Percentiles rank a stretch among this genome's conserved stretches.
These are phyloP conservation scores for Penaeus vannamei DNA, from an alignment of 1,140 invertebrate species.

Conservation along the genomic window DNA sequence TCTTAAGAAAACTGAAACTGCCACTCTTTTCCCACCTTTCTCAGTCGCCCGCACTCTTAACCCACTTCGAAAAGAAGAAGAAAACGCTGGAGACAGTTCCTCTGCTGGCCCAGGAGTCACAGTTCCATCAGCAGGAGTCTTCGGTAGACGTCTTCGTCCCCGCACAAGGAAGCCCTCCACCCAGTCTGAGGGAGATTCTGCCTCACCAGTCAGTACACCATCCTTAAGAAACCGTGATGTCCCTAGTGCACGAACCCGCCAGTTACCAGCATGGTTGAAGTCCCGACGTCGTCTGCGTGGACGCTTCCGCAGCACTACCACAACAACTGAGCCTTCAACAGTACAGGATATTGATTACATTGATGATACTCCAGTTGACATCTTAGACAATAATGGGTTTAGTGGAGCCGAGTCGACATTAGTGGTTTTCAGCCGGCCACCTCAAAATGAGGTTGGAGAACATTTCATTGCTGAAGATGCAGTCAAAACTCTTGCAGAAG, in stretches of 20 bases:
- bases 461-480: constrained; percentile 17
- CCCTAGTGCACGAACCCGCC: background rate
- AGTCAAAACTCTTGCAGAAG: constrained; percentile 2
- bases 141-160: constrained; percentile 48
- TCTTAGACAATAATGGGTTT: constrained; percentile 53
- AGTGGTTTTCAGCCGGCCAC: constrained; percentile 49
- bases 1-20: constrained; percentile 40
- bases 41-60: constrained; percentile 57
- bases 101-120: background rate
- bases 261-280: constrained; percentile 53
- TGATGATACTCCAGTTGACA: constrained; percentile 47
- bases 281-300: constrained; percentile 36
- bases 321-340: background rate
- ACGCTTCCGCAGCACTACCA: background rate
- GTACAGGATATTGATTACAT: background rate
- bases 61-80: constrained; percentile 18
- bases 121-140: constrained; percentile 29
- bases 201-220: background rate
- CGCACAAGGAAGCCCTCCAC: constrained; percentile 23
- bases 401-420: constrained; percentile 52
- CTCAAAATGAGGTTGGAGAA: constrained; percentile 35
- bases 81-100: background rate
- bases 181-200: background rate
- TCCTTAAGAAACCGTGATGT: background rate
- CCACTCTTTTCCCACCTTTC: constrained; percentile 55